These are phyloP conservation scores for Phylloscopus collybita DNA, from an alignment of 2,797 vertebrate genomes.

Conservation along the genomic window DNA sequence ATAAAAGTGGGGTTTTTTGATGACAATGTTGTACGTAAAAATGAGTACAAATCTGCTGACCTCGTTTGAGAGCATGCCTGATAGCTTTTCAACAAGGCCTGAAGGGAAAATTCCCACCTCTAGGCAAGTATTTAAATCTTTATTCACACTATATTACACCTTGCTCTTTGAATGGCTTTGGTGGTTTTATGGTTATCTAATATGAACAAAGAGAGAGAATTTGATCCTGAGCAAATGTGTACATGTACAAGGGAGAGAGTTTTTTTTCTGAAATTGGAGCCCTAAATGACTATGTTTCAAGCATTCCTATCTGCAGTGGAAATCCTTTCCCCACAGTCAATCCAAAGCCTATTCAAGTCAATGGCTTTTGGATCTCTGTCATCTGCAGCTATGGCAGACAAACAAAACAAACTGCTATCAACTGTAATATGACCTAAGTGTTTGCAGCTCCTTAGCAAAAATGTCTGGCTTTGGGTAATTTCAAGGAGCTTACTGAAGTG, in stretches of 20 bases:
- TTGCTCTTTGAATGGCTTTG: not conserved
- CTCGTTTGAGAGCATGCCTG: not conserved
- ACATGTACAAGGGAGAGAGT: not conserved
- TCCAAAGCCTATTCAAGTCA: conserved; percentile 19
- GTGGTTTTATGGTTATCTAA: conserved; percentile 1
- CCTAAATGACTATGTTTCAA: conserved; percentile 1
- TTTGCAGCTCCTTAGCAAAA: not conserved
- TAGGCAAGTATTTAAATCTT: conserved; percentile 3
- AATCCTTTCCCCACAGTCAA: conserved; percentile 55
- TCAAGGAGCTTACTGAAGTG: conserved; percentile 42
- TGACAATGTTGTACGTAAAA: not conserved
- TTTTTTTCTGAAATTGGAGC: conserved; percentile 33
- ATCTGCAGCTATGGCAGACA: conserved; percentile 46
- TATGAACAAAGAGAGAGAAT: not conserved
- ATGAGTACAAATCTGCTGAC: not conserved
- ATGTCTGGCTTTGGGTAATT: conserved; percentile 4
- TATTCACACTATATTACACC: not conserved
- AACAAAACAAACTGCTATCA: conserved; percentile 55
- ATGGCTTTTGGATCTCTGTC: conserved; percentile 38
- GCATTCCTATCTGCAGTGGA: conserved; percentile 28
- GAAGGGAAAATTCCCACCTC: conserved; percentile 7
- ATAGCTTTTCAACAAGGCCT: conserved; percentile 22
- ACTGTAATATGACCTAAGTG: conserved; percentile 57
- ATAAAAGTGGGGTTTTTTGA: not conserved
- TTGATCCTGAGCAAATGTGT: not conserved